Evolutionary conservation across 2,113 vertebrate genomes (phyloP).

Genomic region (Prinia subflava): DNA sequence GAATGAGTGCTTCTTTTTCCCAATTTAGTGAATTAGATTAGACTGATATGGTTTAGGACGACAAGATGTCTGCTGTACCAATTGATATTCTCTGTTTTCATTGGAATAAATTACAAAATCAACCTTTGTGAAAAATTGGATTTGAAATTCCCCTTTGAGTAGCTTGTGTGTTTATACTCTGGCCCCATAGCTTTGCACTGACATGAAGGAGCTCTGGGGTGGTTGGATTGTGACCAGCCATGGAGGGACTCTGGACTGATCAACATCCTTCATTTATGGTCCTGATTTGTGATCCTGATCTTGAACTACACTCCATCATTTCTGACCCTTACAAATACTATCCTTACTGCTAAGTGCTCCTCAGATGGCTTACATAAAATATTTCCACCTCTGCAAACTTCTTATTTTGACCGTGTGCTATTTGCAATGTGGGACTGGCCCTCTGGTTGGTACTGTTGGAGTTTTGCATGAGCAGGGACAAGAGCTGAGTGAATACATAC

Average conservation of each 20-base stretch:
- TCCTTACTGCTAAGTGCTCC: not conserved
- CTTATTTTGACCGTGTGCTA: not conserved
- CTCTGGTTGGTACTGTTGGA: not conserved
- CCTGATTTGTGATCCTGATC: not conserved
- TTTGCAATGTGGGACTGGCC: not conserved
- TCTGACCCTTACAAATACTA: not conserved
- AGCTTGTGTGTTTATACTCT: not conserved
- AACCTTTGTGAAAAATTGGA: not conserved
- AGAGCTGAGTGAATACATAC: not conserved
- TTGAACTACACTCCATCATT: not conserved
- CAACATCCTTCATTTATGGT: not conserved
- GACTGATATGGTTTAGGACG: not conserved
- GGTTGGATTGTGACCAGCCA: rapidly evolving
- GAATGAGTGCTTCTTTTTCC: not conserved
- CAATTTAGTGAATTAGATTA: not conserved
- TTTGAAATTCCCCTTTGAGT: not conserved
- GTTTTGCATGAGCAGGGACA: not conserved
- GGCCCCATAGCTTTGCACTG: not conserved
- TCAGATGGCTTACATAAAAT: not conserved
- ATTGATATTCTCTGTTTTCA: not conserved
- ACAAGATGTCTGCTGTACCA: not conserved
- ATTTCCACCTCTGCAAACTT: not conserved
- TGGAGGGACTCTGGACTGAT: not conserved
- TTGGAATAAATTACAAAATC: not conserved
- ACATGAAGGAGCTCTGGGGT: not conserved